phyloP scores from a whole-genome alignment of 2,888 invertebrate species.

The Andrena bicolor region DNA sequence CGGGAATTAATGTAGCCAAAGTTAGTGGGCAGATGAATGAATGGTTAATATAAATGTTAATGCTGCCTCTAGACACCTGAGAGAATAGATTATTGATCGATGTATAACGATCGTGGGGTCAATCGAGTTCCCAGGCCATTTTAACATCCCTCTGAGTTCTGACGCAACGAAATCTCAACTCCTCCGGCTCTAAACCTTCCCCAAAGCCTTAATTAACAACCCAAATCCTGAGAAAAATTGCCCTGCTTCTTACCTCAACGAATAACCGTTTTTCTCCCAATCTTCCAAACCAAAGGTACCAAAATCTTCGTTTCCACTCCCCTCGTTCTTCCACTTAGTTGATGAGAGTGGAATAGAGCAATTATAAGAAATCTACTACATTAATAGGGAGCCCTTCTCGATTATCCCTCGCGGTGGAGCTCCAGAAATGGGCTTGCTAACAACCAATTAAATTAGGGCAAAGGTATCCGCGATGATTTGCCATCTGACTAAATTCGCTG shows the following conservation, averaged over 20 bases:
- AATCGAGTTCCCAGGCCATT: neutral
- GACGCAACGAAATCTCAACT: constrained; percentile 9
- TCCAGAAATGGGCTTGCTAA: constrained; percentile 63
- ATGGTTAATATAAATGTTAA: constrained; percentile 63
- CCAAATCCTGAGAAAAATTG: too few relatives aligned
- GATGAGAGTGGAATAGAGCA: too few relatives aligned
- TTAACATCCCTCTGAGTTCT: neutral
- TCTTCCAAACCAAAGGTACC: too few relatives aligned
- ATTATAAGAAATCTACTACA: too few relatives aligned
- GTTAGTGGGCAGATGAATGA: constrained; percentile 56
- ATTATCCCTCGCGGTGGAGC: constrained; percentile 13
- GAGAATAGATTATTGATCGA: constrained; percentile 46
- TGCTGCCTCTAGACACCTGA: constrained; percentile 28
- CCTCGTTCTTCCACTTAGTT: too few relatives aligned
- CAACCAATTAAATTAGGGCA: constrained; percentile 78
- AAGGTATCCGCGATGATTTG: constrained; percentile 60
- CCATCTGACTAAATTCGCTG: constrained; percentile 60
- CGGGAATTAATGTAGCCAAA: constrained; percentile 53
- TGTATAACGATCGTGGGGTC: constrained; percentile 33
- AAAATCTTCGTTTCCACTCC: too few relatives aligned
- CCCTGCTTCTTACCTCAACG: too few relatives aligned
- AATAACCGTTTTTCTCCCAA: too few relatives aligned
- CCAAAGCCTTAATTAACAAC: too few relatives aligned
- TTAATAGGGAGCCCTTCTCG: neutral
- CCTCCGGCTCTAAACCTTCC: too few relatives aligned